Conservation (phyloP, 2,797 vertebrate species). For the Philypnodon macrostomus region DNA sequence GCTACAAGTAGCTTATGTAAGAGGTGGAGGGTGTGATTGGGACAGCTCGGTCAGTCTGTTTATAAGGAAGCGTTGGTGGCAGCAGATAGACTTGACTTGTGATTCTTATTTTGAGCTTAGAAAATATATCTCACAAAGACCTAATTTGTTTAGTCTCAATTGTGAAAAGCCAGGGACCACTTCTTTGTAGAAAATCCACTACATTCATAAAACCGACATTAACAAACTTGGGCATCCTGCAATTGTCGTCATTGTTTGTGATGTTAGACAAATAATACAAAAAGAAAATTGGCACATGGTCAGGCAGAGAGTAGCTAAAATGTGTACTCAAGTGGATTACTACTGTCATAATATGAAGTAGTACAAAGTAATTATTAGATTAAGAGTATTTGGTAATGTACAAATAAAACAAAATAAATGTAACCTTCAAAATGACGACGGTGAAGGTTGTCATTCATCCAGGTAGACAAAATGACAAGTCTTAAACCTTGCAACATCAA, state of each 20-base stretch:
- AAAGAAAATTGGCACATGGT: too few species aligned
- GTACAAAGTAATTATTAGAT: too few species aligned
- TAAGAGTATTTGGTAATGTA: too few species aligned
- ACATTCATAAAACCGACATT: conserved; percentile 20
- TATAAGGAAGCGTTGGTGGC: conserved; percentile 54
- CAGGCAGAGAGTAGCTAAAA: too few species aligned
- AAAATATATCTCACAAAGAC: conserved; percentile 36
- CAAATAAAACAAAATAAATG: too few species aligned
- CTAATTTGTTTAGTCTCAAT: conserved; percentile 48
- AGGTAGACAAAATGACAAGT: too few species aligned
- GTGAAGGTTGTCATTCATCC: too few species aligned
- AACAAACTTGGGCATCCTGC: conserved; percentile 39
- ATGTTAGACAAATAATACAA: background rate
- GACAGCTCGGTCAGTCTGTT: conserved; percentile 56
- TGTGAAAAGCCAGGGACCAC: conserved; percentile 37
- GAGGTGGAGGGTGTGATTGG: conserved; percentile 27
- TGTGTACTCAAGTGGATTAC: too few species aligned
- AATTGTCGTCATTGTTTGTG: conserved; percentile 32
- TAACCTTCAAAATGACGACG: too few species aligned
- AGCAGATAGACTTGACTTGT: conserved; percentile 47
- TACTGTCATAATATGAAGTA: too few species aligned
- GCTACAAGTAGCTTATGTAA: conserved; percentile 55
- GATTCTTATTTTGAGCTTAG: conserved; percentile 59
- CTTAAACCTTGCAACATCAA: too few species aligned
- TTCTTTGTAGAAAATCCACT: conserved; percentile 16